Base-by-base conservation (phyloP, 2,797 vertebrate species). In the Thunnus albacares region DNA sequence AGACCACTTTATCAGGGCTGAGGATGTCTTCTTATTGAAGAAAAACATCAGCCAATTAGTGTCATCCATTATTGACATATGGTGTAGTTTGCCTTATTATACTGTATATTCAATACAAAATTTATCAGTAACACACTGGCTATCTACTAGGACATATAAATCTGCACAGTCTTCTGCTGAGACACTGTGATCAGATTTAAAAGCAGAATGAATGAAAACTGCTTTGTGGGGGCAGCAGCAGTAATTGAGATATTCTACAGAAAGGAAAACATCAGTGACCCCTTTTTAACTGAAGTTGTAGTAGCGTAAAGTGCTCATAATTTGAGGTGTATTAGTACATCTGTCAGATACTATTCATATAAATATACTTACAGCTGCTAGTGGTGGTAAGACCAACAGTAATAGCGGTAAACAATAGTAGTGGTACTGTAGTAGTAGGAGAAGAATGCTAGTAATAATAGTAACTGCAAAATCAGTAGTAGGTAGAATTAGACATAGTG, bases 1-100 rank as follows among this genome's bases (percentile, higher is more conserved):
- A 68, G 24, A 62, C 28, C 3, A 22, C 47, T 53, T 74, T 41
- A 69, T 63, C 45, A 45, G 17, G 12, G 33, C 38, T 68, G 61
- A 76, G 28, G 59, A 43, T 49, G n/a, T 20, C 17, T 75, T 17
- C 30, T 63, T 15, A 64, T 67, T 49, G 28, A 1, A 14, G 60
- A 22, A 10, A 51, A 56, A 51, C 38, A n/a, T 15, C 12, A 28
- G 22, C 41, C 11, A 52, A 71, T 49, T n/a, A 35, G 43, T 43
- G 51, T 43, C 30, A 58, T n/a, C 55, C 69, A 45, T 1, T 17
- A 43, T 5, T 57, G 57, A 56, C n/a, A 20, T 1, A 58, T 18
- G 18, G 8, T 24, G 15, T 33, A 18, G 49, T 26, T 13, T 30
- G 61, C 8, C 33, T 51, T 8, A 51, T 58, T 52, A 53, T 9